Evolutionary conservation across 92 coral and sea anemone species (phyloP), one percentile per base, ranked within the genome.

Genomic region (Actinernus sp.): DNA sequence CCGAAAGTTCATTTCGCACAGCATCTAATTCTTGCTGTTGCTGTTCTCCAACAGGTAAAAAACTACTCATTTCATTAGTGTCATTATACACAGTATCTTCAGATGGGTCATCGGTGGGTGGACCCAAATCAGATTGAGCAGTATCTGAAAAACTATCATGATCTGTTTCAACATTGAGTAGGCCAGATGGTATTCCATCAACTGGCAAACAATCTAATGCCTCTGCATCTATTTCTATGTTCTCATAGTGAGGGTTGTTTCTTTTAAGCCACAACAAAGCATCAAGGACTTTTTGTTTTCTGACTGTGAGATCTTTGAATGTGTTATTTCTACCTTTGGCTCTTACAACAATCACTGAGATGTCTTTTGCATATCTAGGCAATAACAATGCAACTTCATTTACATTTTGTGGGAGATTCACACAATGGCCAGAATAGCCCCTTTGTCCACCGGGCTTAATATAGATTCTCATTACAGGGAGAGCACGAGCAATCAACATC

Each of bases 21-120:
- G 89, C 84, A 29, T 83, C 78, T 33, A 83, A 31, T 58, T 84
- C 91, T 45, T 84, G 91, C 63, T 84, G 71, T 38, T 81, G 54
- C 57, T 74, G 83, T 64, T 82, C 37, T 44, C 84, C 84, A 65
- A 82, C 83, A 34, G 90, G 90, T 68, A 84, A 38, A 26, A 84
- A 71, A 79, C 78, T 85, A 79, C 82, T 79, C 72, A 79, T 79
- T 51, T 79, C 92, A 36, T 71, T 48, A 39, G 76, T 55, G 18
- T 68, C 68, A 78, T 71, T 79, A 59, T 78, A 85, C 54, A 85
- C 86, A 25, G 34, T 57, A 59, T 79, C 87, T 36, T 85, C 82
- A 47, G 26, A 53, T 36, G 82, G 59, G 62, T 78, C 71, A 10
- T 36, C 69, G 65, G 54, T 65, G 34, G 66, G 70, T 16, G 92